These are phyloP conservation scores for Sebastes minor DNA, from an alignment of 2,797 vertebrate genomes.

Conservation along the genomic window DNA sequence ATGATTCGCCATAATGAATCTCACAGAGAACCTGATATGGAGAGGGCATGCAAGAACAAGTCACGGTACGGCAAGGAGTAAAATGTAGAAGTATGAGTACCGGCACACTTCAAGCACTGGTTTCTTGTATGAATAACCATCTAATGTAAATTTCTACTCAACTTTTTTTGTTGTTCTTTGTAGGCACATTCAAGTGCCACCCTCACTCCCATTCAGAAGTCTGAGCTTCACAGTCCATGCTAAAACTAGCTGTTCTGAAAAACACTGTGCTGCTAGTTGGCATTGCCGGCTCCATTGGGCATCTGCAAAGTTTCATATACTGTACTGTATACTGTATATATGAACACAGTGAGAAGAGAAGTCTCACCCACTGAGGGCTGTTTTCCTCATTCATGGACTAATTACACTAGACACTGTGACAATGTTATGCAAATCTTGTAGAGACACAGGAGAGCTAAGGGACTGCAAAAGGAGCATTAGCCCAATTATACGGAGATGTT, in stretches of 20 bases:
- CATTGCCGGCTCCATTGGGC: neutral
- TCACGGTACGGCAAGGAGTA: too few relatives aligned
- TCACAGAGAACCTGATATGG: too few relatives aligned
- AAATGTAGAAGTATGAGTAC: too few relatives aligned
- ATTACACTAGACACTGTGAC: neutral
- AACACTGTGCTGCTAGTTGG: neutral
- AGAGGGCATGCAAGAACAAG: too few relatives aligned
- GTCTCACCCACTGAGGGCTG: neutral
- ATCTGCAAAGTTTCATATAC: too few relatives aligned
- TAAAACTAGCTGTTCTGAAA: neutral
- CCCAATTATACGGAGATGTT: neutral
- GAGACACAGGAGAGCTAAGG: neutral
- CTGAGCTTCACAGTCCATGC: neutral
- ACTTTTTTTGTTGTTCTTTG: too few relatives aligned
- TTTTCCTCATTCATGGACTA: neutral
- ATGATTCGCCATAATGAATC: too few relatives aligned
- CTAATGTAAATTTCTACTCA: too few relatives aligned
- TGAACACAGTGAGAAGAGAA: neutral
- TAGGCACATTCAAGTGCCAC: too few relatives aligned
- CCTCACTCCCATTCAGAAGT: too few relatives aligned
- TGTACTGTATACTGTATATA: neutral
- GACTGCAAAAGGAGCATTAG: neutral
- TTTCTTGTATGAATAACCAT: too few relatives aligned
- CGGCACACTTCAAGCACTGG: too few relatives aligned
- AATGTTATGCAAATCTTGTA: neutral